Evolutionary conservation across 2,113 vertebrate species (phyloP).

Genomic region (Rhea americana): DNA sequence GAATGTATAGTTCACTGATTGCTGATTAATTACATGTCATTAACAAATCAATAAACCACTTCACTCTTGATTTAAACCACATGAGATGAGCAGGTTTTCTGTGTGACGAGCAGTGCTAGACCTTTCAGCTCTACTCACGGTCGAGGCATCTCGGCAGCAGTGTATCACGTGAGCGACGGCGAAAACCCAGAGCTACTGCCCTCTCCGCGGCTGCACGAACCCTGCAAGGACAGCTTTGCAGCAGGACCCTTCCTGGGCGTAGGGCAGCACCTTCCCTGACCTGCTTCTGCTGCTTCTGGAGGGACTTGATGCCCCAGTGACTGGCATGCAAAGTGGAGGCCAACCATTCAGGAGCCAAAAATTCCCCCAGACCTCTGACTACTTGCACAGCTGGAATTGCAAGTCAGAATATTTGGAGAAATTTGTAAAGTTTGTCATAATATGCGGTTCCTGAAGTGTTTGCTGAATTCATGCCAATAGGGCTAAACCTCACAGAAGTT

Average conservation of each 20-base stretch:
- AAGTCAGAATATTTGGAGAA: not conserved
- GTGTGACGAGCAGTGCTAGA: not conserved
- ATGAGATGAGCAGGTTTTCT: not conserved
- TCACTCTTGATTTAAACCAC: constrained; percentile 10
- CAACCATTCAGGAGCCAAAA: not conserved
- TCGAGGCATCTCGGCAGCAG: not conserved
- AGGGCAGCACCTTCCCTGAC: not conserved
- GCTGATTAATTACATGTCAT: not conserved
- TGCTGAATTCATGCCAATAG: not conserved
- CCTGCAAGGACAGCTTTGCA: not conserved
- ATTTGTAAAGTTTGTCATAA: not conserved
- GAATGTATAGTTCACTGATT: not conserved
- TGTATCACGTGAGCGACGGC: not conserved
- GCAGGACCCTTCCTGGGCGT: not conserved
- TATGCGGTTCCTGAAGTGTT: not conserved
- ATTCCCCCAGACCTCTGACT: too few relatives aligned
- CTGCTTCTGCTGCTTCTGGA: not conserved
- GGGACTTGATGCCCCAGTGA: not conserved
- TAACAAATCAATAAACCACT: constrained; percentile 29
- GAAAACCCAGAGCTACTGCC: not conserved
- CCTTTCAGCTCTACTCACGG: not conserved
- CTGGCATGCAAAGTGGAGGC: not conserved
- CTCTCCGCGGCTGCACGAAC: not conserved
- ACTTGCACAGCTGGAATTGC: not conserved
- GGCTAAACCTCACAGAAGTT: not conserved